Evolutionary conservation across 2,888 invertebrate genomes (phyloP).

Genomic region (Hylaea fasciaria): DNA sequence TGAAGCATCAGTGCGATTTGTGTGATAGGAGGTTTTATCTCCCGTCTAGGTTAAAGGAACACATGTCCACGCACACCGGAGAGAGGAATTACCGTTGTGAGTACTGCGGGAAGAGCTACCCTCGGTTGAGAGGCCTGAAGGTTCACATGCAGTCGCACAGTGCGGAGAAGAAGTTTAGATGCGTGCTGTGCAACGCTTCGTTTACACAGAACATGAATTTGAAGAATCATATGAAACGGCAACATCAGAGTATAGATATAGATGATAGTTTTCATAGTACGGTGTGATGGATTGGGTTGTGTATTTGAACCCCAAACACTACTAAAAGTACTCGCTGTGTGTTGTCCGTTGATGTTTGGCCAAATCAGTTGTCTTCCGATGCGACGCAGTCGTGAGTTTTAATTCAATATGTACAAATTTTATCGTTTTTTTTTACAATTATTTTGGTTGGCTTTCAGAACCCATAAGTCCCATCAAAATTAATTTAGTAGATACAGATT

Average conservation of each 20-base stretch:
- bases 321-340: too few relatives aligned
- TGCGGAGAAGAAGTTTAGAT: constrained; percentile 82
- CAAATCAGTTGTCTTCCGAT: too few relatives aligned
- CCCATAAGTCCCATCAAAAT: too few relatives aligned
- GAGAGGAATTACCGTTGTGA: constrained; percentile 83
- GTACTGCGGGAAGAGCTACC: constrained; percentile 85
- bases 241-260: constrained; percentile 67
- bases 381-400: too few relatives aligned
- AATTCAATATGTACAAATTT: too few relatives aligned
- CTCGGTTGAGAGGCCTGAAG: constrained; percentile 82
- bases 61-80: constrained; percentile 82
- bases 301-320: too few relatives aligned
- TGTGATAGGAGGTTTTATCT: constrained; percentile 77
- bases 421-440: too few relatives aligned
- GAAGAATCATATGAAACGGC: constrained; percentile 84
- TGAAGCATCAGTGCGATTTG: constrained; percentile 71
- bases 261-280: too few relatives aligned
- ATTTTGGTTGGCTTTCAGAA: too few relatives aligned
- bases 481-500: too few relatives aligned
- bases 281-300: too few relatives aligned
- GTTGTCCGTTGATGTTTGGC: too few relatives aligned
- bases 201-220: constrained; percentile 85
- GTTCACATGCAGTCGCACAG: constrained; percentile 84
- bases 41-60: constrained; percentile 74
- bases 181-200: constrained; percentile 78